phyloP scores from a whole-genome alignment of 2,797 vertebrate genomes.

The Mico argentatus region DNA sequence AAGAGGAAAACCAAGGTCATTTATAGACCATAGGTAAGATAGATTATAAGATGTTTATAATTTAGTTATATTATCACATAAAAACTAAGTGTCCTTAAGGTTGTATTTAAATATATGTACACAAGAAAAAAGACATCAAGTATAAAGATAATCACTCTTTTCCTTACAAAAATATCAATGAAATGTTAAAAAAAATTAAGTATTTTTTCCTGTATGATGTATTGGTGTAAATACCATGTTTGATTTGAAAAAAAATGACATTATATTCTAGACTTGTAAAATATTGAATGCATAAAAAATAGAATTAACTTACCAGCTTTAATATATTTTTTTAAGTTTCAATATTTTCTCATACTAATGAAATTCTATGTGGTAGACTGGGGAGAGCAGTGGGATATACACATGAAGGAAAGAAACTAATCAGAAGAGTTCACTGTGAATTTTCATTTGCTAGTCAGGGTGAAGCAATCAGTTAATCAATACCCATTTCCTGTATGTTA shows the following conservation, averaged over 20 bases:
- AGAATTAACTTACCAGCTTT: neutral
- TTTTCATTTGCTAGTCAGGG: neutral
- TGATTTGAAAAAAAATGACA: neutral
- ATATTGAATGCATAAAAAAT: neutral
- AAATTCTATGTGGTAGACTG: neutral
- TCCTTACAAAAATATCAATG: neutral
- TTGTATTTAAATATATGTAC: neutral
- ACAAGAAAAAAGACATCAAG: neutral
- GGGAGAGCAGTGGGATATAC: neutral
- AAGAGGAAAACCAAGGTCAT: neutral
- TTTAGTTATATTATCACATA: neutral
- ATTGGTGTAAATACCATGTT: neutral
- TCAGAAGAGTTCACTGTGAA: neutral
- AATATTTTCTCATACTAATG: neutral
- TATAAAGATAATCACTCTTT: neutral
- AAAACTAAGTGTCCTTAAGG: neutral
- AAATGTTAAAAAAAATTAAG: neutral
- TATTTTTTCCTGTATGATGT: neutral
- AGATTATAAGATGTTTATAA: neutral
- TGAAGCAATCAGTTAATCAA: neutral
- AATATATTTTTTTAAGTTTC: neutral
- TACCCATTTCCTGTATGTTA: neutral
- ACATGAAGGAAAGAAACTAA: neutral
- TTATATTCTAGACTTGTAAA: neutral
- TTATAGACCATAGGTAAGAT: neutral